Conservation (phyloP, 2,797 vertebrate genomes). For the Malurus leucopterus region DNA sequence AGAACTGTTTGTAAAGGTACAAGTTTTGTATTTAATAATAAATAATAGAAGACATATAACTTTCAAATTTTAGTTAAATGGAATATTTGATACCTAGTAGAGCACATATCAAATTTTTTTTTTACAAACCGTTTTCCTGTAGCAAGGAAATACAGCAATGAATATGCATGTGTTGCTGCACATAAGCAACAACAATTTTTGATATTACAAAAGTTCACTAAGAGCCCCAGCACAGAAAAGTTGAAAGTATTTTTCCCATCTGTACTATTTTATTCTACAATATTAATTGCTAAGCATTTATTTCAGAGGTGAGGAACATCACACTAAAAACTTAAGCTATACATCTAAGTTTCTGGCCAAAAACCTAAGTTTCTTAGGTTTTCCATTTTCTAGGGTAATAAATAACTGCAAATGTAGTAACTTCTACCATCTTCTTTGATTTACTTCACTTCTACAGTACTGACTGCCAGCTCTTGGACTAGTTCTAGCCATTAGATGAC, state of each 20-base stretch:
- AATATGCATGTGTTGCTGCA: not conserved
- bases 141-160: not conserved
- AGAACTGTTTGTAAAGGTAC: not conserved
- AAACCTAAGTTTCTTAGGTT: constrained; percentile 2
- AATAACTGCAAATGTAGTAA: constrained; percentile 8
- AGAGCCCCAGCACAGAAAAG: not conserved
- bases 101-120: not conserved
- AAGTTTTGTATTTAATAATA: not conserved
- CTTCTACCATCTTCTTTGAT: not conserved
- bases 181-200: not conserved
- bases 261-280: not conserved
- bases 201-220: not conserved
- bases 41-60: not conserved
- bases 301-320: not conserved
- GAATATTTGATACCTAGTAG: not conserved
- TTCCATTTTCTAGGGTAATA: constrained; percentile 33
- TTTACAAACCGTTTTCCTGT: not conserved
- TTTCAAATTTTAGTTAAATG: not conserved
- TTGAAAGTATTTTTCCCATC: not conserved
- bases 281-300: not conserved
- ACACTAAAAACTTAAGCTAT: not conserved
- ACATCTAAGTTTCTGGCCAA: not conserved
- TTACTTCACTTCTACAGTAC: not conserved
- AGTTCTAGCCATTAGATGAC: constrained; percentile 2
- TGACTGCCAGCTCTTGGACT: not conserved